phyloP scores from a whole-genome alignment of 2,888 invertebrate genomes.

The Campopleginae sp. region DNA sequence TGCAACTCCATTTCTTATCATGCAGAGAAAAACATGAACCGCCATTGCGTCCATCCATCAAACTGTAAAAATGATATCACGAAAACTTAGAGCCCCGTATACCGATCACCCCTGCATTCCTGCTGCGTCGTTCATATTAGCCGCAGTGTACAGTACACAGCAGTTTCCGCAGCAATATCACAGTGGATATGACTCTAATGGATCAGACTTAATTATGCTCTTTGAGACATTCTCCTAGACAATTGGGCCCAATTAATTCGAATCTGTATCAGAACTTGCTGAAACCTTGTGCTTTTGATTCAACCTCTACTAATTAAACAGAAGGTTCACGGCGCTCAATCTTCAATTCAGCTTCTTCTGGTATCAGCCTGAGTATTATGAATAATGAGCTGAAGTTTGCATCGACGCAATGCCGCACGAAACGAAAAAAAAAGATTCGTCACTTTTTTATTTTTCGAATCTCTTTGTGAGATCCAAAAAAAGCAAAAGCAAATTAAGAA shows the following conservation, averaged over 20 bases:
- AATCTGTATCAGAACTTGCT: background rate
- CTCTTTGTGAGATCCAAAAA: no score
- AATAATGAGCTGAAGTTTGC: no score
- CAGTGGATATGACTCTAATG: background rate
- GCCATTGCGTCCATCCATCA: background rate
- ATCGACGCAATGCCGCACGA: no score
- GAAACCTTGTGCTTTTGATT: background rate
- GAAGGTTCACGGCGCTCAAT: background rate
- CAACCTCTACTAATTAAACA: background rate
- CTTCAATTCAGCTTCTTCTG: background rate
- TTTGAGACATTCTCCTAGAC: background rate
- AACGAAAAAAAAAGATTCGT: no score
- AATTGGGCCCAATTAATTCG: background rate
- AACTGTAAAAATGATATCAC: background rate
- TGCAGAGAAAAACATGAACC: no score
- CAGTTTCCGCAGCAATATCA: background rate
- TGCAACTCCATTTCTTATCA: background rate
- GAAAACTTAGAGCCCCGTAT: background rate
- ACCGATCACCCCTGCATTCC: background rate
- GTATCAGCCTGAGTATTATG: no score
- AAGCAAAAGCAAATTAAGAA: no score
- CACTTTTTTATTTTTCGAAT: no score
- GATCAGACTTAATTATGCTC: background rate
- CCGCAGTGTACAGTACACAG: background rate
- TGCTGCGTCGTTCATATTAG: background rate